Conservation (phyloP, 2,797 vertebrate species). For the Botia kubotai region DNA sequence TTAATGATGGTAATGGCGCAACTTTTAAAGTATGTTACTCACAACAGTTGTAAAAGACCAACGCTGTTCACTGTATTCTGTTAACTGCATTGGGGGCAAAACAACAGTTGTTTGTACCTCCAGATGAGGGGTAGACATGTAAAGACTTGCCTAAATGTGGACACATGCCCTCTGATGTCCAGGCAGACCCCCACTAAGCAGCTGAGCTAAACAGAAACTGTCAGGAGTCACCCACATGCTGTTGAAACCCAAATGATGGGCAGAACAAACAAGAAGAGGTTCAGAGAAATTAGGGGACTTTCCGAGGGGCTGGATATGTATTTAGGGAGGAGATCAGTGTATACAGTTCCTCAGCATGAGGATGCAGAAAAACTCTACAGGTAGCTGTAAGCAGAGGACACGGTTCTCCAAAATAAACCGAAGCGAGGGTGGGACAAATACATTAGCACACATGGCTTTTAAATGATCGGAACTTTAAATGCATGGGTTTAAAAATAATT, state of each 20-base stretch:
- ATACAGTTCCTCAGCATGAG: conserved; percentile 42
- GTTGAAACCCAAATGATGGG: conserved; percentile 68
- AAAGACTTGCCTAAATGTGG: conserved; percentile 71
- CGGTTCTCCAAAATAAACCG: conserved; percentile 44
- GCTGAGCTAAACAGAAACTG: conserved; percentile 72
- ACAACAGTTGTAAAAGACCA: neutral
- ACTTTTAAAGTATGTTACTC: neutral
- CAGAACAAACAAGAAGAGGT: conserved; percentile 61
- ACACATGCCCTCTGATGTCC: conserved; percentile 78
- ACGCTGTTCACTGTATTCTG: neutral
- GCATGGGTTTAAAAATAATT: neutral
- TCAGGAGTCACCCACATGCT: conserved; percentile 75
- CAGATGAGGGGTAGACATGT: conserved; percentile 72
- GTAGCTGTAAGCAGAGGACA: conserved; percentile 54
- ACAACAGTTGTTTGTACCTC: conserved; percentile 32
- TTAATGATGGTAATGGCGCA: neutral
- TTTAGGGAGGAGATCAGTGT: conserved; percentile 61
- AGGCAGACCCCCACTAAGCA: conserved; percentile 73
- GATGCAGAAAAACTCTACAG: conserved; percentile 58
- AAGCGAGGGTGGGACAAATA: conserved; percentile 58
- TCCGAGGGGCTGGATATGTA: conserved; percentile 69
- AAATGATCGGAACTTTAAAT: neutral
- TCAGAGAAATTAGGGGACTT: conserved; percentile 72
- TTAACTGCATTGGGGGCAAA: neutral
- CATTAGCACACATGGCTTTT: conserved; percentile 62